Base-by-base conservation (phyloP, 2,113 vertebrate genomes). In the Gila orcuttii region DNA sequence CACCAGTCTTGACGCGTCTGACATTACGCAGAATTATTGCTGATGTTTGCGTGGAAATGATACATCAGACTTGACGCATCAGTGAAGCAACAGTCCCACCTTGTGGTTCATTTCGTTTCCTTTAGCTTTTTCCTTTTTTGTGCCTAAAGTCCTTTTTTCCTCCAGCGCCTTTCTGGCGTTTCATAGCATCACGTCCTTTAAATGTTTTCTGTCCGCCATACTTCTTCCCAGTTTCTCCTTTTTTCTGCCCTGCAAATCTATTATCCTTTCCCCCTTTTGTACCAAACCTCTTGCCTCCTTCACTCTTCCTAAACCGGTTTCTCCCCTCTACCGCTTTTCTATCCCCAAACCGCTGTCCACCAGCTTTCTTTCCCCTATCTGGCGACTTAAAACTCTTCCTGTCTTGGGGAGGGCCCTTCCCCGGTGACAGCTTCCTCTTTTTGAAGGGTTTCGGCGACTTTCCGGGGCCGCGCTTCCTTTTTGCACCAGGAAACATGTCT, bases 401-500 rank as follows among this genome's bases (percentile, higher is more conserved):
- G 33, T 76, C 73, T 84, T 52, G 60, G 6, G 12, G 60, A 21
- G 83, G 12, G 2, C 76, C 17, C 31, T 85, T 88, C 12, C 23
- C 88, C 1, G 33, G 2, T 0, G 81, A 55, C n/a, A 85, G 19
- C 25, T 90, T 93, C 39, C 90, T 92, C 91, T 92, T 96, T 76
- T 95, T 96, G 15, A 88, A 82, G 0, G 89, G 90, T 0, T 36
- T 89, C 0, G 83, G 69, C 2, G 89, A 42, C 6, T 83, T 91
- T 0, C 82, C 90, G 11, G 87, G 78, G 4, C 10, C 23, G 0
- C 36, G 79, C 52, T 92, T 94, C 85, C 88, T 93, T 84, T 94
- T 95, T 64, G 87, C 69, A 21, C 21, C 73, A 1, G 93, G 93
- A 81, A 96, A 96, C 88, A 96, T 94, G 80, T 94, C 96, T 96